phyloP scores from a whole-genome alignment of 2,113 vertebrate genomes.

The Zosterops borbonicus region DNA sequence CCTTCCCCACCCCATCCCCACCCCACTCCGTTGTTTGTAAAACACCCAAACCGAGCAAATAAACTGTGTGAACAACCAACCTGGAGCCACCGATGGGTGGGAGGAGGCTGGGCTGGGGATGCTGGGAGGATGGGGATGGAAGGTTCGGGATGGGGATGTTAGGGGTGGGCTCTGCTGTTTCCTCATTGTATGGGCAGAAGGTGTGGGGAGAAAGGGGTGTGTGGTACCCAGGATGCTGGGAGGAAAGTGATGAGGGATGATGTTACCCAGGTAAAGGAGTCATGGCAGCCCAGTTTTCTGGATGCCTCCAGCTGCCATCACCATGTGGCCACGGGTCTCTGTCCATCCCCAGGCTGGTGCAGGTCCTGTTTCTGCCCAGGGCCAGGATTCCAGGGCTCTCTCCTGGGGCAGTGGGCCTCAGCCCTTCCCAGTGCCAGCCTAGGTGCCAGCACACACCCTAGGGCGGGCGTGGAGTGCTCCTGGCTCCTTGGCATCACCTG shows the following conservation, averaged over 20 bases:
- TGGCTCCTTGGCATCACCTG: neutral
- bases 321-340: rapidly evolving
- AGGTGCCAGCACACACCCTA: neutral
- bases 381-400: rapidly evolving
- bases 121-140: neutral
- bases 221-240: neutral
- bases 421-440: neutral
- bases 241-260: neutral
- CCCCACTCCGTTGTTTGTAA: conserved; percentile 44
- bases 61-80: conserved; percentile 72
- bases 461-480: neutral
- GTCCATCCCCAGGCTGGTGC: too few relatives aligned
- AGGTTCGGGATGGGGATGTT: neutral
- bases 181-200: neutral
- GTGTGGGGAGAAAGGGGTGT: rapidly evolving
- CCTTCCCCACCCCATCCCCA: neutral
- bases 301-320: neutral
- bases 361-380: neutral
- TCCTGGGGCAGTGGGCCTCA: rapidly evolving
- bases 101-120: neutral
- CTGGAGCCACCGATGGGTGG: neutral
- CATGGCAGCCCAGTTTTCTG: rapidly evolving
- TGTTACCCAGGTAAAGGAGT: neutral
- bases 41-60: conserved; percentile 72
- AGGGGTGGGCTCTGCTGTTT: neutral